Evolutionary conservation across 2,797 vertebrate genomes (phyloP), one percentile per base, ranked within the genome.

Genomic region (Florisuga fusca): DNA sequence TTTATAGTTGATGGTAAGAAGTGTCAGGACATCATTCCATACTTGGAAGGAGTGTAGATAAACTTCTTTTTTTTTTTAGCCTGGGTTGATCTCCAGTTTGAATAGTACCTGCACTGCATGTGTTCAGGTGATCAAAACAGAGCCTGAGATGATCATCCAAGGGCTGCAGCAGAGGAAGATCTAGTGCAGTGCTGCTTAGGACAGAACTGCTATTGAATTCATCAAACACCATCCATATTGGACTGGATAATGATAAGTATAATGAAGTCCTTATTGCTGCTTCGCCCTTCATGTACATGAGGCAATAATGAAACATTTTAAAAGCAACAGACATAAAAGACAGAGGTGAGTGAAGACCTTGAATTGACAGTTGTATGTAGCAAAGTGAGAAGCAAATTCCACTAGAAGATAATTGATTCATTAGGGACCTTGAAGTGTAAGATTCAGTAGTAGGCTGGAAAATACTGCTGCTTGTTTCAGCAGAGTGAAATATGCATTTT

Each of bases 341-440:
- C 4, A 71, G 41, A 64, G 38, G 18, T 34, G 67, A 87, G 20
- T 54, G 57, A 84, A 92, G 84, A 89, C 89, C 87, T 89, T 90
- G 87, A 89, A 84, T 26, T 82, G 72, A 80, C 57, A 83, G 61
- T 57, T 4, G 1, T 41, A 43, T 46, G 61, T 83, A 80, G 41
- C 45, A 92, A 77, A 92, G n/a, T 1, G 7, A 78, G 62, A 80
- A 83, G 46, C 38, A 89, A 89, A 91, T 71, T 91, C 48, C 48
- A 45, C 33, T 82, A 61, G 64, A 89, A 93, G 45, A 68, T 90
- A 94, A 94, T 86, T 93, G 66, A 93, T 91, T 87, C 85, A 91
- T 90, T 43, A 29, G 73, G 79, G 79, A 94, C 41, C 2, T 80
- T 63, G 83, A 86, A 17, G 19, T 68, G 58, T 83, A 82, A 89